Evolutionary conservation across 2,888 invertebrate genomes (phyloP).

Genomic region (Tupiocoris notatus): DNA sequence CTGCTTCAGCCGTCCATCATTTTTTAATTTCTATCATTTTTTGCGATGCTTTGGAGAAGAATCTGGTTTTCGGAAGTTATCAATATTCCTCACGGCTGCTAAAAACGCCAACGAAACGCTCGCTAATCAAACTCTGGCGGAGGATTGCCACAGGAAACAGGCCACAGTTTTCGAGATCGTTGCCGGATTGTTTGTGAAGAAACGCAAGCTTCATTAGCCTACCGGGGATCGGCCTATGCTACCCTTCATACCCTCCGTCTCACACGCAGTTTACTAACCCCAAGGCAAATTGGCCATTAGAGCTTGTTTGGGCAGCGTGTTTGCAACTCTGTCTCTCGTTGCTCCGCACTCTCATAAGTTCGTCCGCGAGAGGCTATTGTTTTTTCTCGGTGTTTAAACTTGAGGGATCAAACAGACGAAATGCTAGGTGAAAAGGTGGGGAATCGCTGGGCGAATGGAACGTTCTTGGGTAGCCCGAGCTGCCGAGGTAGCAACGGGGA

Average conservation of each 20-base stretch:
- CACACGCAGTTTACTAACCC: conserved; percentile 35
- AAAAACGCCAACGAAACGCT: too few species aligned
- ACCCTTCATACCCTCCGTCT: neutral
- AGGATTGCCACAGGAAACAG: neutral
- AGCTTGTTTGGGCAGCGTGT: conserved; percentile 42
- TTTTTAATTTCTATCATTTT: too few species aligned
- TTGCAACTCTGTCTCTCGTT: conserved; percentile 36
- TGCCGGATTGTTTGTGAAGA: conserved; percentile 37
- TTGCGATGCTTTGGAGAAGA: too few species aligned
- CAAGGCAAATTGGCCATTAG: conserved; percentile 43
- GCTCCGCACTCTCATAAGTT: neutral
- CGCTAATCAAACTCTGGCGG: too few species aligned
- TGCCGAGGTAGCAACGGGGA: conserved; percentile 9
- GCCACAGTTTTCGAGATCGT: conserved; percentile 27
- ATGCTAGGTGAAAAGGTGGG: neutral
- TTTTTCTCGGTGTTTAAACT: conserved; percentile 42
- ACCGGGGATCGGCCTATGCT: neutral
- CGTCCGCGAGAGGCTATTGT: conserved; percentile 15
- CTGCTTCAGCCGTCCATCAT: too few species aligned
- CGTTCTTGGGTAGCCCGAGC: neutral
- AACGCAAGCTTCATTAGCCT: conserved; percentile 43
- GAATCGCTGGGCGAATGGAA: neutral
- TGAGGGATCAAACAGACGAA: conserved; percentile 40
- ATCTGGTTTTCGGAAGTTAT: too few species aligned
- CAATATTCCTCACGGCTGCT: too few species aligned